These are phyloP conservation scores for Diorhabda sublineata DNA, from an alignment of 1,140 invertebrate genomes.

Conservation along the genomic window DNA sequence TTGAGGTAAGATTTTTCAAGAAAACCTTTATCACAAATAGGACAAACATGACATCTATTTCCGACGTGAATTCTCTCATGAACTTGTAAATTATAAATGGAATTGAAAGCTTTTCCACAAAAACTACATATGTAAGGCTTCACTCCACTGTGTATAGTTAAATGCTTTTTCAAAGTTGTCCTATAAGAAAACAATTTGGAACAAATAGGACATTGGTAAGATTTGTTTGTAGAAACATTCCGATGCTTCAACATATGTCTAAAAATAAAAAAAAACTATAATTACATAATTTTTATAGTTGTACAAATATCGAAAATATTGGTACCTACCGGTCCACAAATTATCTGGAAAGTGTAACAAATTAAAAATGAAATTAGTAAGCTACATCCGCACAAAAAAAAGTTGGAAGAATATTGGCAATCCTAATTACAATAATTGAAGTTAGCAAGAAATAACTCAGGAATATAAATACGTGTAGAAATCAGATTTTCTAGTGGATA, in stretches of 20 bases:
- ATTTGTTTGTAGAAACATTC: slow-evolving; percentile 54
- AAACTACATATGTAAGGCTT: slow-evolving; percentile 61
- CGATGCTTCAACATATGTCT: slow-evolving; percentile 68
- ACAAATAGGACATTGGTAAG: slow-evolving; percentile 70
- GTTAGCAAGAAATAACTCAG: too few species aligned
- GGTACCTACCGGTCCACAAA: too few species aligned
- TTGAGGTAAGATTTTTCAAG: slow-evolving; percentile 34
- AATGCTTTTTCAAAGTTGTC: slow-evolving; percentile 61
- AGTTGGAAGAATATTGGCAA: too few species aligned
- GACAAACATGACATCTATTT: slow-evolving; percentile 31
- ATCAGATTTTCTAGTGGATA: too few species aligned
- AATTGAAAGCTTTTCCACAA: slow-evolving; percentile 54
- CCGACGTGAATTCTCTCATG: slow-evolving; percentile 35
- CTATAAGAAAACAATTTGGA: slow-evolving; percentile 64
- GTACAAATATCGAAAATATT: too few species aligned
- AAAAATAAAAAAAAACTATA: too few species aligned
- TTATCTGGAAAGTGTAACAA: too few species aligned
- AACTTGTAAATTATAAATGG: slow-evolving; percentile 34
- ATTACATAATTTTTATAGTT: too few species aligned
- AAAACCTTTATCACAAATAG: slow-evolving; percentile 31
- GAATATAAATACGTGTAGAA: too few species aligned
- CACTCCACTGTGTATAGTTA: slow-evolving; percentile 56
- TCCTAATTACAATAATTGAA: too few species aligned
- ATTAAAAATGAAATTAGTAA: too few species aligned
- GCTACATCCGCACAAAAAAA: too few species aligned